Evolutionary conservation across 2,113 vertebrate genomes (phyloP).

Genomic region (Gorsachius goisagi): DNA sequence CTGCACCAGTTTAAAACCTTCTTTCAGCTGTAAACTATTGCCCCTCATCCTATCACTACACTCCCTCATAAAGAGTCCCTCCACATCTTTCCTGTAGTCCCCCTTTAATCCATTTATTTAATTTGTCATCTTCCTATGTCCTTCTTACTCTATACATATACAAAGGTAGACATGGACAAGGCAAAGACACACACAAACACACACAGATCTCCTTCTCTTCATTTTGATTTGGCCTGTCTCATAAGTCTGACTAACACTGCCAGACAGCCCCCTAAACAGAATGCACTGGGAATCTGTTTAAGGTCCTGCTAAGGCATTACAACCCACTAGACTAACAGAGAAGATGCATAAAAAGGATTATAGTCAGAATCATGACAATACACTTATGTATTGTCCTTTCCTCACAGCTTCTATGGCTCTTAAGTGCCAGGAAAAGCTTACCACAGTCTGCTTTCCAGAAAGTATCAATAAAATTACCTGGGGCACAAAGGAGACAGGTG

Average conservation of each 20-base stretch:
- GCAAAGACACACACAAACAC: neutral
- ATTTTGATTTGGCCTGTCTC: neutral
- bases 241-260: neutral
- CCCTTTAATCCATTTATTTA: neutral
- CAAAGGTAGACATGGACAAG: neutral
- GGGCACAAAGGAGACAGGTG: neutral
- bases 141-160: neutral
- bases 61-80: neutral
- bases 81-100: neutral
- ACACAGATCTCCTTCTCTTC: neutral
- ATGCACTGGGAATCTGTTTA: neutral
- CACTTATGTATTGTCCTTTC: neutral
- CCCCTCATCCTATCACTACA: rapidly evolving
- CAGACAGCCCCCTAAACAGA: neutral
- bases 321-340: neutral
- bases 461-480: neutral
- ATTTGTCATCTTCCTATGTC: neutral
- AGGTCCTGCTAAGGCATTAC: neutral
- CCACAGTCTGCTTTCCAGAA: neutral
- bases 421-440: neutral
- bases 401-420: neutral
- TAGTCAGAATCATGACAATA: neutral
- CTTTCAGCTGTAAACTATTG: neutral
- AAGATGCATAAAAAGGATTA: neutral
- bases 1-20: neutral